These are phyloP conservation scores for Ptychochromis oligacanthus DNA, from an alignment of 2,113 vertebrate genomes.

Conservation along the genomic window DNA sequence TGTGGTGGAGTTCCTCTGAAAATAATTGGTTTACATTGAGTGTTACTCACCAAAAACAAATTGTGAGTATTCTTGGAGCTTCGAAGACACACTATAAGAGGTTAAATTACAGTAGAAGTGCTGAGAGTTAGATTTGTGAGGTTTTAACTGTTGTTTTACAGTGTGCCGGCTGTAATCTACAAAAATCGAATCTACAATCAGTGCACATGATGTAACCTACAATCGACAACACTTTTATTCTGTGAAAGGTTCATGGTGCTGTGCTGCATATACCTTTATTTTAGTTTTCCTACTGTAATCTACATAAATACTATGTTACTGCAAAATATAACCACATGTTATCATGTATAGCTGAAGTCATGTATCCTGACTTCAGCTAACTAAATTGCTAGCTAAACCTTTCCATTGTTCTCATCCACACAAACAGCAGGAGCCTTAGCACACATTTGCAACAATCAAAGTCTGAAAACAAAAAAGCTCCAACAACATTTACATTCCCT, in stretches of 20 bases:
- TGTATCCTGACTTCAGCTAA: background rate
- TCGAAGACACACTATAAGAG: background rate
- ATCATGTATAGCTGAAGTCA: no score
- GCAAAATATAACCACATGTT: no score
- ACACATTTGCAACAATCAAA: background rate
- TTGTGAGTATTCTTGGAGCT: background rate
- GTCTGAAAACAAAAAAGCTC: background rate
- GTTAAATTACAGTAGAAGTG: background rate
- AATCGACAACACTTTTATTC: background rate
- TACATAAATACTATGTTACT: no score
- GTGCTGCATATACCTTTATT: no score
- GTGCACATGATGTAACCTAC: rapidly evolving
- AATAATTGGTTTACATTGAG: background rate
- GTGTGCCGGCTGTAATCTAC: background rate
- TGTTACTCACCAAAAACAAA: background rate
- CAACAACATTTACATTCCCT: background rate
- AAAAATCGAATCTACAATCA: background rate
- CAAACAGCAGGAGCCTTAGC: no score
- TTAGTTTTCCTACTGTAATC: background rate
- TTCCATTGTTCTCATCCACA: background rate
- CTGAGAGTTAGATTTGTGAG: background rate
- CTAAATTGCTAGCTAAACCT: background rate
- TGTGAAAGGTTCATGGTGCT: background rate
- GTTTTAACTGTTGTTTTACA: background rate
- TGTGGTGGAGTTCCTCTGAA: background rate